Conservation (phyloP, 2,888 invertebrate species). For the Drosophila affinis region DNA sequence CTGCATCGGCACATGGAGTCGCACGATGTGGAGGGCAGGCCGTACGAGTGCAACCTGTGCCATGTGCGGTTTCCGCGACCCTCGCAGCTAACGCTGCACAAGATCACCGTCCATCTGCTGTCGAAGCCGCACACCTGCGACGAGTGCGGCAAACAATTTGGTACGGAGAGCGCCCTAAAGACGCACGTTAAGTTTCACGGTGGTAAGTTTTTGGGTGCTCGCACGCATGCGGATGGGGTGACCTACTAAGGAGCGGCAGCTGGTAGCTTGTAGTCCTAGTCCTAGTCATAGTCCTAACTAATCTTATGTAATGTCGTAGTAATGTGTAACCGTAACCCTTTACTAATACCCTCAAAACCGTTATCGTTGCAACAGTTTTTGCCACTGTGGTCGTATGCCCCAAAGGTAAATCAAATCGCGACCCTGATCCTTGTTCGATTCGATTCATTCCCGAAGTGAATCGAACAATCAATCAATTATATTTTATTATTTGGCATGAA, state of each 20-base stretch:
- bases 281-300: slow-evolving; percentile 4
- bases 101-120: slow-evolving; percentile 79
- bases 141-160: slow-evolving; percentile 81
- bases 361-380: slow-evolving; percentile 61
- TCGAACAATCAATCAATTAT: too few species aligned
- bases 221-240: slow-evolving; percentile 46
- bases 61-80: slow-evolving; percentile 79
- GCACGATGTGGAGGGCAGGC: slow-evolving; percentile 79
- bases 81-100: slow-evolving; percentile 80
- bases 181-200: slow-evolving; percentile 80
- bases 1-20: slow-evolving; percentile 82
- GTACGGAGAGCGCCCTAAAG: slow-evolving; percentile 81
- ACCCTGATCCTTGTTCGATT: background rate
- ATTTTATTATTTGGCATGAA: slow-evolving; percentile 11
- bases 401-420: slow-evolving; percentile 51
- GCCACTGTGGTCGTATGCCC: slow-evolving; percentile 46
- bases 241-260: slow-evolving; percentile 24
- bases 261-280: slow-evolving; percentile 8
- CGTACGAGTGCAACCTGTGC: slow-evolving; percentile 78
- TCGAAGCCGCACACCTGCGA: slow-evolving; percentile 78
- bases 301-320: slow-evolving; percentile 4
- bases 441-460: background rate
- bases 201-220: slow-evolving; percentile 65
- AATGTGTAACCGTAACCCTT: slow-evolving; percentile 5
- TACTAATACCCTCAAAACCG: slow-evolving; percentile 53